Base-by-base conservation (phyloP, 1,140 invertebrate genomes). In the Oncopodura yosiiana region DNA sequence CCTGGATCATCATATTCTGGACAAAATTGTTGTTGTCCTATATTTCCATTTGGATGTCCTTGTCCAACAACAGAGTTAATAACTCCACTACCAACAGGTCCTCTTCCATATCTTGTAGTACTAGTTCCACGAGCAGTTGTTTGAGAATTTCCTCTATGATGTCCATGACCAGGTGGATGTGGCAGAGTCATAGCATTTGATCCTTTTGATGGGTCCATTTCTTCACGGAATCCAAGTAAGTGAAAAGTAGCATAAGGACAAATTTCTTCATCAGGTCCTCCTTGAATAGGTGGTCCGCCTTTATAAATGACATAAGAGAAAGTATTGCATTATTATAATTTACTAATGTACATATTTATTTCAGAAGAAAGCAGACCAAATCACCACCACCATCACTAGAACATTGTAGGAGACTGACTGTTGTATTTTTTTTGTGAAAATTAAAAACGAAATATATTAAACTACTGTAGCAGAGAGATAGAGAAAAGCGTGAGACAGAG, bases 161-260 rank as follows among this genome's bases (percentile, higher is more conserved):
- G 86, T 38, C 80, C 80, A 64, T 80, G 80, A 4, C 69, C 74
- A 59, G 72, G 73, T 65, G 86, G 85, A 69, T 89, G 85, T 0
- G 87, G 87, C 78, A 91, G 87, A 26, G 87, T 90, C 71, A 90
- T 84, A 76, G 86, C 86, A 64, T 86, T 81, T 76, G 82, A 80
- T 23, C 84, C 84, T 73, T 89, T 89, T 69, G 77, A 83, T 16
- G 87, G 87, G 69, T 91, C 87, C 86, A 91, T 90, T 78, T 93
- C 88, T 70, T 93, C 88, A 60, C 88, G 83, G 82, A 93, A 92
- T 62, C 88, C 88, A 43, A 93, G 78, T 61, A 93, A 75, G 69
- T 93, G 88, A 82, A 93, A 93, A 14, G 88, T 93, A 2, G 88
- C 88, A 71, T 93, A 93, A 12, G 88, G 88, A 71, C 87, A 91